phyloP scores from a whole-genome alignment of 2,888 invertebrate species.

The Phengaris arion region DNA sequence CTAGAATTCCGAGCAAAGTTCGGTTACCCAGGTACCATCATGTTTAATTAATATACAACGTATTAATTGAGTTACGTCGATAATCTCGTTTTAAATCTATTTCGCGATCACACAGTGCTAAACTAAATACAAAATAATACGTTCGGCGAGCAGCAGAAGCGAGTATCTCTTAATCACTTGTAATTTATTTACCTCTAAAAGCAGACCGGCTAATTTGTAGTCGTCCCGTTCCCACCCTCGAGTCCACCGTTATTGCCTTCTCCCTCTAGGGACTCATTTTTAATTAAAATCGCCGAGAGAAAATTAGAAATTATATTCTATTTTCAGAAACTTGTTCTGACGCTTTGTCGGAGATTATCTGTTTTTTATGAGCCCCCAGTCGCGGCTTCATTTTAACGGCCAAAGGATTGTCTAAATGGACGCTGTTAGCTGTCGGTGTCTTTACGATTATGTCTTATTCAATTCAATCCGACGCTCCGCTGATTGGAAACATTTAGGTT shows the following conservation, averaged over 20 bases:
- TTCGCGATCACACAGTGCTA: conserved; percentile 36
- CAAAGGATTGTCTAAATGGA: conserved; percentile 71
- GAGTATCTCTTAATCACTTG: conserved; percentile 77
- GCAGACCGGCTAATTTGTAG: conserved; percentile 70
- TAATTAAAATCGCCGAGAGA: conserved; percentile 79
- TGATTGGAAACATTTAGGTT: conserved; percentile 59
- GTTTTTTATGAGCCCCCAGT: conserved; percentile 77
- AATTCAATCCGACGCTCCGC: conserved; percentile 58
- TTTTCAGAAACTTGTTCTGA: conserved; percentile 79
- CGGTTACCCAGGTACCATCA: not conserved
- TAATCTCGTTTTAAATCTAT: conserved; percentile 31
- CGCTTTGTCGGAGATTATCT: conserved; percentile 77
- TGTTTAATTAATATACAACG: conserved; percentile 18
- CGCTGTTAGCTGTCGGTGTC: conserved; percentile 56
- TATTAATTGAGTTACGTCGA: conserved; percentile 17
- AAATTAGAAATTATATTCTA: conserved; percentile 81
- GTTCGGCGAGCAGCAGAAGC: conserved; percentile 67
- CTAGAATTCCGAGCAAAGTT: no score
- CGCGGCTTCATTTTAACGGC: conserved; percentile 73
- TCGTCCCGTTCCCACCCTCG: conserved; percentile 65
- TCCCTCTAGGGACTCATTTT: conserved; percentile 75
- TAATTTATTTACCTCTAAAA: conserved; percentile 78
- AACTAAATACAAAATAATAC: conserved; percentile 56
- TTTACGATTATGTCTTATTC: conserved; percentile 69
- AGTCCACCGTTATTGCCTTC: conserved; percentile 54